A percentile compares a stretch with the other conserved stretches of the same genome.
Evolutionary conservation across 2,797 vertebrate genomes (phyloP).

Genomic region (Nyctalus aviator): DNA sequence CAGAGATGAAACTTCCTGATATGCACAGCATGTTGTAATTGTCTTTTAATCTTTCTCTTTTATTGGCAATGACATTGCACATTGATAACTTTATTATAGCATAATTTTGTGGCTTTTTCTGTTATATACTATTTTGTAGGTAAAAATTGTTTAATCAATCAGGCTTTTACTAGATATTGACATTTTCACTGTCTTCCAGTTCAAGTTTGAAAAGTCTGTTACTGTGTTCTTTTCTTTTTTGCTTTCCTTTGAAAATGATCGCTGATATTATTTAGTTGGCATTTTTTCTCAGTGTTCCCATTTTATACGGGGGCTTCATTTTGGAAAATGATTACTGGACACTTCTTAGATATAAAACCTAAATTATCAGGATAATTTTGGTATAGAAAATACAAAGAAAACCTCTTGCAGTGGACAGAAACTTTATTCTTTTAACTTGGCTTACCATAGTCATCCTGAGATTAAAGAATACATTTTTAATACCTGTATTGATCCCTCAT

Average conservation of each 20-base stretch:
- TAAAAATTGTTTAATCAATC: not conserved
- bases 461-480: not conserved
- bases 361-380: not conserved
- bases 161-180: not conserved
- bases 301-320: not conserved
- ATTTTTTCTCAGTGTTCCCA: not conserved
- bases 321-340: not conserved
- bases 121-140: not conserved
- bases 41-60: constrained; percentile 12
- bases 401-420: not conserved
- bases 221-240: not conserved
- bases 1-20: not conserved
- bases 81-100: not conserved
- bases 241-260: not conserved
- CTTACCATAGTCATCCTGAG: not conserved
- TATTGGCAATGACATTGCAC: not conserved
- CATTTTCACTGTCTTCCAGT: not conserved
- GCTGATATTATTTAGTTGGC: not conserved
- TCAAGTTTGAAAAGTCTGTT: not conserved
- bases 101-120: not conserved
- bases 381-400: not conserved
- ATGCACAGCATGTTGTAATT: not conserved
- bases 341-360: not conserved
- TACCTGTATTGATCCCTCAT: not conserved
- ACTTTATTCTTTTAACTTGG: not conserved